Conservation (phyloP, 2,888 invertebrate genomes). For the Diaphora mendica region DNA sequence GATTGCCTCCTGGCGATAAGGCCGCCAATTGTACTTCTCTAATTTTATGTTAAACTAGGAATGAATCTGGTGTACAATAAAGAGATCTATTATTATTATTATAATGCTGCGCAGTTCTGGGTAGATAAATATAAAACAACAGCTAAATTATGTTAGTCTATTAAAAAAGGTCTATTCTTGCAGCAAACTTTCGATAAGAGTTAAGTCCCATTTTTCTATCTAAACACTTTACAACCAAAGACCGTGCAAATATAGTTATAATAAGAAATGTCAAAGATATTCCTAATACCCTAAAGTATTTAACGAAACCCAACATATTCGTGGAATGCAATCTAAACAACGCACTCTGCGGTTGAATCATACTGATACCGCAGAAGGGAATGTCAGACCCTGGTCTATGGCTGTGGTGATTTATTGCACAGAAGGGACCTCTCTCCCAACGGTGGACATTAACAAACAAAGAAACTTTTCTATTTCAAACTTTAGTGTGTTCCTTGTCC, state of each 20-base stretch:
- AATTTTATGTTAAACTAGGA: no score
- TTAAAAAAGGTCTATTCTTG: background rate
- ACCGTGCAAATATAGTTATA: background rate
- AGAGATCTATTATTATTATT: no score
- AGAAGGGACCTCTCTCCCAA: constrained; percentile 9
- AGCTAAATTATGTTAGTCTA: background rate
- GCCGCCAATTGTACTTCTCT: no score
- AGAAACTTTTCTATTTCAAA: constrained; percentile 23
- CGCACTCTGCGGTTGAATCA: background rate
- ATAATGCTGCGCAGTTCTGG: no score
- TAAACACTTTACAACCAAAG: background rate
- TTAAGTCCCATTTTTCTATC: background rate
- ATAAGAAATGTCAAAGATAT: background rate
- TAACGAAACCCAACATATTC: background rate
- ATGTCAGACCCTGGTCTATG: constrained; percentile 10
- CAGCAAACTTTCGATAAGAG: background rate
- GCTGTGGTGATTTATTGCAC: constrained; percentile 18
- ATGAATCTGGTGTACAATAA: no score
- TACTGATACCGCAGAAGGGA: constrained; percentile 9
- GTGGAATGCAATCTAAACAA: background rate
- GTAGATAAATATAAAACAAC: no score
- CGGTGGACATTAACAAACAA: constrained; percentile 17
- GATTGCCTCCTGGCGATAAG: no score
- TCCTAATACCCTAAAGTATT: background rate
- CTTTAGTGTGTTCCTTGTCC: constrained; percentile 7